Conservation (phyloP, 2,113 vertebrate genomes). For the Galemys pyrenaicus region DNA sequence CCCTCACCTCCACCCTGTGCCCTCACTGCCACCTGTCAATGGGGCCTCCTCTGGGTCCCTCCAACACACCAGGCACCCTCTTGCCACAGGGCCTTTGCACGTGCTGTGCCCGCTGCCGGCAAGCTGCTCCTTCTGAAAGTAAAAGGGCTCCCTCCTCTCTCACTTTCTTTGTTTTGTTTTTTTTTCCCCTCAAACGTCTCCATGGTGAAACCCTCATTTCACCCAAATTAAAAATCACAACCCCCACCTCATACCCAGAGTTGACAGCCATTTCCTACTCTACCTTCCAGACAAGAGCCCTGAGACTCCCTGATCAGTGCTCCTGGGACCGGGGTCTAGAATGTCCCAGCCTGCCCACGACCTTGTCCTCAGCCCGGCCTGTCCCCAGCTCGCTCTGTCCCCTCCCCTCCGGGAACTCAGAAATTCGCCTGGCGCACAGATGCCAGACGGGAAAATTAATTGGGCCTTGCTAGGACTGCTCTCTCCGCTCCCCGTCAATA, state of each 20-base stretch:
- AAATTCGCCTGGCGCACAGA: neutral
- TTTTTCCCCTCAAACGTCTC: neutral
- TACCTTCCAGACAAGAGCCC: neutral
- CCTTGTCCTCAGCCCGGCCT: conserved; percentile 67
- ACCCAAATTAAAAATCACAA: neutral
- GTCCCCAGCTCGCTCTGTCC: neutral
- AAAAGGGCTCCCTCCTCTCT: neutral
- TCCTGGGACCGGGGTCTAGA: neutral
- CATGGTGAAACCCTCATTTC: neutral
- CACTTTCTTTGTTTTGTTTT: neutral
- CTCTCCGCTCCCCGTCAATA: conserved; percentile 24
- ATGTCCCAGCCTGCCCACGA: neutral
- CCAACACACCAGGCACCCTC: fast-evolving
- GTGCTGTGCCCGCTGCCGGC: fast-evolving
- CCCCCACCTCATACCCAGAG: neutral
- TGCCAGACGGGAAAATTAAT: conserved; percentile 71
- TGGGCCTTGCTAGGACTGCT: conserved; percentile 35
- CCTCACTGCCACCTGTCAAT: neutral
- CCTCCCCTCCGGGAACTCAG: conserved; percentile 41
- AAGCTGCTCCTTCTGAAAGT: neutral
- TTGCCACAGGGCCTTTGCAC: conserved; percentile 52
- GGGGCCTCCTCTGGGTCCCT: neutral
- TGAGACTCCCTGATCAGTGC: neutral
- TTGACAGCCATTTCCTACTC: neutral
- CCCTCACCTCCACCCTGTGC: neutral